Evolutionary conservation across 2,113 vertebrate genomes (phyloP).

Genomic region (Crypturellus undulatus): DNA sequence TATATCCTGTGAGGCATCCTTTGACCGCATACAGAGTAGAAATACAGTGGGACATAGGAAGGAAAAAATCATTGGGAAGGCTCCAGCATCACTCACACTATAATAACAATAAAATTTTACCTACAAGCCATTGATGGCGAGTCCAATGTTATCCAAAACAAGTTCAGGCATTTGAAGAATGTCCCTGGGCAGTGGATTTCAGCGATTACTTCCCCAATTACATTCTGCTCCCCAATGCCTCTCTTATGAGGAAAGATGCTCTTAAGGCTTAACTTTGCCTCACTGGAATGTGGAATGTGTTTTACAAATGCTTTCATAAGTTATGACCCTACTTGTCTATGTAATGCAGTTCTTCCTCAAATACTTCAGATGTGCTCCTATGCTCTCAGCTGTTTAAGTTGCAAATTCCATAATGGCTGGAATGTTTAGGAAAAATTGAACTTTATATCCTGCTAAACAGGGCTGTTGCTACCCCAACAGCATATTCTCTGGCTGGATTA

Average conservation of each 20-base stretch:
- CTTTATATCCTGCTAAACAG: slow-evolving; percentile 56
- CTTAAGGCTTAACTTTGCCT: neutral
- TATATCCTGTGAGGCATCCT: neutral
- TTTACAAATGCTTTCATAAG: slow-evolving; percentile 61
- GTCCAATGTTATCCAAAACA: neutral
- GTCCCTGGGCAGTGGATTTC: neutral
- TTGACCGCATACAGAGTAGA: neutral
- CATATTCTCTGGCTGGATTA: neutral
- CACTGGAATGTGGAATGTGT: slow-evolving; percentile 70
- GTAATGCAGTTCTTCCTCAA: slow-evolving; percentile 55
- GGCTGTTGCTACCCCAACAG: slow-evolving; percentile 1
- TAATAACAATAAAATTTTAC: neutral
- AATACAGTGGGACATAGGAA: neutral
- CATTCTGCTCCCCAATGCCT: neutral
- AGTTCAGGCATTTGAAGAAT: neutral
- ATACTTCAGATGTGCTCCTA: slow-evolving; percentile 9
- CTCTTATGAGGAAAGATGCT: slow-evolving; percentile 24
- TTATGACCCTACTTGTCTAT: slow-evolving; percentile 66
- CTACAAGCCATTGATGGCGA: neutral
- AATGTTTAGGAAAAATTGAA: slow-evolving; percentile 66
- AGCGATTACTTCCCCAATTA: neutral
- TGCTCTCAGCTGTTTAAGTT: slow-evolving; percentile 51
- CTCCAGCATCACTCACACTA: neutral
- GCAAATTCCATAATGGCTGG: slow-evolving; percentile 5
- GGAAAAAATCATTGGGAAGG: neutral